Percentiles rank a stretch among this genome's conserved stretches.
Conservation (phyloP, 2,888 invertebrate species). For the Galerucella pusilla region DNA sequence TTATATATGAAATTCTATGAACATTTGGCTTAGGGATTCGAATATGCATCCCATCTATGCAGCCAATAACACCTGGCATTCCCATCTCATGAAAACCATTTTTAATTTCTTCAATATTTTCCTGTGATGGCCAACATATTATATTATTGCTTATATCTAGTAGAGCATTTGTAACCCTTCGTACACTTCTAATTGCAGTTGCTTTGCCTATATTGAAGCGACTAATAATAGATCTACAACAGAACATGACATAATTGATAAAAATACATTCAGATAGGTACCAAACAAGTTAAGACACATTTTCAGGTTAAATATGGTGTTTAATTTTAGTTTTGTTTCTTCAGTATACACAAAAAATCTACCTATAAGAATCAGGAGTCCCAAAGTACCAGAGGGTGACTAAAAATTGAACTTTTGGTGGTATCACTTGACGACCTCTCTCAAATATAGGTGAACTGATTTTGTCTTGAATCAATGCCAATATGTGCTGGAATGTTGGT, state of each 20-base stretch:
- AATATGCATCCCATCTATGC: constrained; percentile 34
- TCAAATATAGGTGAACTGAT: constrained; percentile 19
- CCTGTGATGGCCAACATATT: constrained; percentile 27
- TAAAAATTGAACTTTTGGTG: constrained; percentile 24
- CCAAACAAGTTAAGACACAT: constrained; percentile 16
- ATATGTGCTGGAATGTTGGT: constrained; percentile 27
- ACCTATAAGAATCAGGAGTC: constrained; percentile 23
- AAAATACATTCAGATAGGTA: constrained; percentile 17
- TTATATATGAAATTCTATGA: constrained; percentile 27
- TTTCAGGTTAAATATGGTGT: constrained; percentile 14
- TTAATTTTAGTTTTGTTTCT: not conserved
- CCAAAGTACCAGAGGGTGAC: constrained; percentile 17
- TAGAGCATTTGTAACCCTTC: constrained; percentile 34
- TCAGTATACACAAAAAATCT: not conserved
- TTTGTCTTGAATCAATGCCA: constrained; percentile 28
- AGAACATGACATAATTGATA: constrained; percentile 18
- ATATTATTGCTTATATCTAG: constrained; percentile 17
- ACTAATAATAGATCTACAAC: constrained; percentile 23
- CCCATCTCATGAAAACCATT: constrained; percentile 21
- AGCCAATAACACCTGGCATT: constrained; percentile 30
- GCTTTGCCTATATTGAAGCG: constrained; percentile 37
- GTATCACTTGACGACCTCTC: constrained; percentile 26
- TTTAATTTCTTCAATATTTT: not conserved
- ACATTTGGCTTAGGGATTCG: constrained; percentile 29
- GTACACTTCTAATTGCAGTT: constrained; percentile 30